These are phyloP conservation scores for Lucilia cuprina DNA, from an alignment of 1,140 invertebrate genomes.

Conservation along the genomic window DNA sequence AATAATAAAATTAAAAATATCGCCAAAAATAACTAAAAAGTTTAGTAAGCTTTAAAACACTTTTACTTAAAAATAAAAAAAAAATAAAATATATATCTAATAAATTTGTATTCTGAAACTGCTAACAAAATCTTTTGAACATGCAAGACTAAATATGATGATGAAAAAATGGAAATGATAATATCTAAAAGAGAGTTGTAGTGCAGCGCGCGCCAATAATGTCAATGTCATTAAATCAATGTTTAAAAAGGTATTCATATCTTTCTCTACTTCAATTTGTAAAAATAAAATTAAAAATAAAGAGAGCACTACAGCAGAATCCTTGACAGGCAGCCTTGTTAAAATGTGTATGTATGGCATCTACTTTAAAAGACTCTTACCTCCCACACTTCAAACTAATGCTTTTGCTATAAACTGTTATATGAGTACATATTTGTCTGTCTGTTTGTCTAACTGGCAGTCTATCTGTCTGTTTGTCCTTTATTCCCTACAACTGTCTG, in stretches of 20 bases:
- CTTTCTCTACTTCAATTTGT: not conserved
- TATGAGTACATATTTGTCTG: not conserved
- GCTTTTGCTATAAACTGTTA: not conserved
- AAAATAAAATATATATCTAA: not conserved
- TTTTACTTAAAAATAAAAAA: not conserved
- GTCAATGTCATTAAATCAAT: conserved; percentile 63
- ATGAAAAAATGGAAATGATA: not conserved
- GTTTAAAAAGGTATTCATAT: conserved; percentile 38
- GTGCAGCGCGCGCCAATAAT: conserved; percentile 39
- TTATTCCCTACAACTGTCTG: not conserved
- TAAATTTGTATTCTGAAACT: not conserved
- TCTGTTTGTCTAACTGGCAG: too few relatives aligned
- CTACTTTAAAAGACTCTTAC: not conserved
- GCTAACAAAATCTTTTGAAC: too few relatives aligned
- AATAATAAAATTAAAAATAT: not conserved
- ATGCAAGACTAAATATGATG: not conserved
- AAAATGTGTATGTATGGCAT: not conserved
- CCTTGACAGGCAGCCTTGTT: not conserved
- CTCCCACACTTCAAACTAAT: not conserved
- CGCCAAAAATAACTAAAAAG: not conserved
- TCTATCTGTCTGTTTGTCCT: not conserved
- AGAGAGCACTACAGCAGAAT: not conserved
- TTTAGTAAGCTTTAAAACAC: not conserved
- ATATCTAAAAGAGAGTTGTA: not conserved
- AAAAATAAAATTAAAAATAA: not conserved